Conservation (phyloP, 2,113 vertebrate genomes). For the Lanius collurio region DNA sequence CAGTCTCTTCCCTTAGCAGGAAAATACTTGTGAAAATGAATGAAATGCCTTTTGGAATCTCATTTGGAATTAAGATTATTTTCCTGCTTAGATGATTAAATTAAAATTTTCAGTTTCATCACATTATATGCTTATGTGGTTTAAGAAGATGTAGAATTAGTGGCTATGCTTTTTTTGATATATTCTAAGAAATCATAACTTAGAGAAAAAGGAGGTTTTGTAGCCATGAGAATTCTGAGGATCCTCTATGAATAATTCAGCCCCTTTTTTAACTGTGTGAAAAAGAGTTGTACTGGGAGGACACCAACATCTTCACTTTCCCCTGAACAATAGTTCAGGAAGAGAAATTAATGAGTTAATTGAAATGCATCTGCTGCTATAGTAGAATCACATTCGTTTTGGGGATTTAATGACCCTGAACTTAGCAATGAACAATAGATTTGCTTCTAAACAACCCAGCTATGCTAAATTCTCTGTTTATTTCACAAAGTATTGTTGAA, state of each 20-base stretch:
- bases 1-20: neutral
- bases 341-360: neutral
- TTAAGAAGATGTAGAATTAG: neutral
- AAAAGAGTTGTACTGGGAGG: neutral
- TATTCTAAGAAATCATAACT: neutral
- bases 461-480: neutral
- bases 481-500: neutral
- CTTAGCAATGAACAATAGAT: neutral
- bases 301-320: neutral
- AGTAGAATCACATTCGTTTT: neutral
- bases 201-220: neutral
- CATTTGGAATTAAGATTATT: constrained; percentile 2
- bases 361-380: neutral
- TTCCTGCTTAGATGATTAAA: neutral
- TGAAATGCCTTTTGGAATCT: neutral
- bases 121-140: neutral
- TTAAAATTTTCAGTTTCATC: neutral
- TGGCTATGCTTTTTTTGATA: neutral
- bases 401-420: neutral
- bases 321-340: neutral
- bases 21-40: neutral
- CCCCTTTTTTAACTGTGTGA: neutral
- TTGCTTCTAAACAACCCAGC: neutral
- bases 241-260: neutral
- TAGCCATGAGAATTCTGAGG: neutral